phyloP scores from a whole-genome alignment of 2,797 vertebrate species.

The Pseudochirops corinnae region DNA sequence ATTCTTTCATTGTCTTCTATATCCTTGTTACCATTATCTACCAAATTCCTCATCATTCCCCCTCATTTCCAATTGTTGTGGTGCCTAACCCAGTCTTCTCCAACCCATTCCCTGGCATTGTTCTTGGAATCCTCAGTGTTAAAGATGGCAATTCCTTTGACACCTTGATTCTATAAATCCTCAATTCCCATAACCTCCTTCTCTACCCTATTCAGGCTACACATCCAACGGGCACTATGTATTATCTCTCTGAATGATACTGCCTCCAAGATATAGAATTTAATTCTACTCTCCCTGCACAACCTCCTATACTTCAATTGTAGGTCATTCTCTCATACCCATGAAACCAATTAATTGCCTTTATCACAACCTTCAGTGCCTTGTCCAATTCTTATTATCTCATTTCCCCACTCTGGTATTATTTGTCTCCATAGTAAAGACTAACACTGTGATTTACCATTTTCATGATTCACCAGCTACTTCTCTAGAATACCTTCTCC shows the following conservation, averaged over 20 bases:
- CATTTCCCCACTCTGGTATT: not conserved
- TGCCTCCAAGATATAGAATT: not conserved
- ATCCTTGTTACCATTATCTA: not conserved
- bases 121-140: conserved; percentile 15
- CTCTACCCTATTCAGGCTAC: not conserved
- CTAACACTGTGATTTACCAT: not conserved
- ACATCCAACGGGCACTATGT: not conserved
- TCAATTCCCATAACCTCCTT: not conserved
- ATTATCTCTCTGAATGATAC: not conserved
- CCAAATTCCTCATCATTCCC: not conserved
- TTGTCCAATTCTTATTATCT: not conserved
- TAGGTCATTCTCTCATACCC: not conserved
- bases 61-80: not conserved
- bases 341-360: not conserved
- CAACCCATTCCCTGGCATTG: not conserved
- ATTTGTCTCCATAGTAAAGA: not conserved
- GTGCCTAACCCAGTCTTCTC: not conserved
- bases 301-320: not conserved
- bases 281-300: not conserved
- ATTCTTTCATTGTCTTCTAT: not conserved
- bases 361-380: no score
- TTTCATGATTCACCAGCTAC: not conserved
- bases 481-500: not conserved
- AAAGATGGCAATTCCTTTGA: not conserved
- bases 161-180: not conserved